Evolutionary conservation across 2,888 invertebrate genomes (phyloP).

Genomic region (Epinotia demarniana): DNA sequence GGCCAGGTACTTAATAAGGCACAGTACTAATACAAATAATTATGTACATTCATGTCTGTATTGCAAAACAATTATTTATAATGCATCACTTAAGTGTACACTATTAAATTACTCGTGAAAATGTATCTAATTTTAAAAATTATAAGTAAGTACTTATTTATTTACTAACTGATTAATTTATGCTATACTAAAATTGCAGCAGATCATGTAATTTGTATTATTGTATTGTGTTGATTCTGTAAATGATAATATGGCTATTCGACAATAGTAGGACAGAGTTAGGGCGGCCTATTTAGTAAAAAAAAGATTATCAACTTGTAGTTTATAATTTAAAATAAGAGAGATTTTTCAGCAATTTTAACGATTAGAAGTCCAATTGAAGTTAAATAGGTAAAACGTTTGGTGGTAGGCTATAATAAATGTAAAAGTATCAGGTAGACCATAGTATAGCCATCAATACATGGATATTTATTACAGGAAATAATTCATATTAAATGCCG

Average conservation of each 20-base stretch:
- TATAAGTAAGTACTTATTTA: slow-evolving; percentile 29
- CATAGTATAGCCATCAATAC: background rate
- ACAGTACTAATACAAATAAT: slow-evolving; percentile 56
- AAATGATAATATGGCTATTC: slow-evolving; percentile 74
- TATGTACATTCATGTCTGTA: slow-evolving; percentile 48
- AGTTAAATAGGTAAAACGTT: background rate
- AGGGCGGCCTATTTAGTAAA: slow-evolving; percentile 47
- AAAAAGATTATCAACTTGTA: background rate
- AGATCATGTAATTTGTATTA: slow-evolving; percentile 52
- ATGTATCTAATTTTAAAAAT: slow-evolving; percentile 28
- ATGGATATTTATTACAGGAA: background rate
- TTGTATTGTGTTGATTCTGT: slow-evolving; percentile 51
- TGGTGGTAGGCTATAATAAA: too few species aligned
- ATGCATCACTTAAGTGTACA: slow-evolving; percentile 32
- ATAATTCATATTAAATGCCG: background rate
- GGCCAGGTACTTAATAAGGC: slow-evolving; percentile 65
- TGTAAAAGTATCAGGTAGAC: background rate
- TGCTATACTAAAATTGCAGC: slow-evolving; percentile 53
- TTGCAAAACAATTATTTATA: slow-evolving; percentile 57
- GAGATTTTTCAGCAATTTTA: background rate
- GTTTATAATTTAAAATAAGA: too few species aligned
- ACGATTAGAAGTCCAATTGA: background rate
- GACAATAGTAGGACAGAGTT: slow-evolving; percentile 54
- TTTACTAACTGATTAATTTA: slow-evolving; percentile 30
- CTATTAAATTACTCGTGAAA: slow-evolving; percentile 40